Evolutionary conservation across 2,888 invertebrate genomes (phyloP), one percentile per base, ranked within the genome.

Genomic region (Phengaris arion): DNA sequence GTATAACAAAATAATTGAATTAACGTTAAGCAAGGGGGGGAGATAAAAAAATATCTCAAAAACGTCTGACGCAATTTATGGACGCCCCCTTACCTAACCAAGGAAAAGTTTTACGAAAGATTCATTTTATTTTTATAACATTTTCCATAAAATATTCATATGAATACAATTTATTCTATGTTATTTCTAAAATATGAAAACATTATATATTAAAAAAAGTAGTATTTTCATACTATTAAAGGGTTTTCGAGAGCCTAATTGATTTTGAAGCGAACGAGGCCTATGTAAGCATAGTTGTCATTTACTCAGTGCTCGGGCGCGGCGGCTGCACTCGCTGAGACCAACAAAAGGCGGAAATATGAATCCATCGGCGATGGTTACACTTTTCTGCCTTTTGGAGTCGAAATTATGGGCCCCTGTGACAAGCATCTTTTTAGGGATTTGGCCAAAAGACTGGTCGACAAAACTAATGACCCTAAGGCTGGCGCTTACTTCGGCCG

Each of bases 111-210:
- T 35, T 35, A 35, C 35, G 35, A 35, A 35, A 3, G 35, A 35
- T 35, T 35, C 35, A 35, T 35, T 35, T 35, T 35, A 35, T 35
- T 35, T 35, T 35, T 10, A 59, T 59, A 59, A 22, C 8, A 10
- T 22, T 59, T 59, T 3, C 22, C 15, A 22, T 59, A 22, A 59
- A 59, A 59, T 59, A 59, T 22, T 59, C 59, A 59, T 10, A 59
- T 10, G 59, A 7, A 48, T 6, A 46, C 46, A 46, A 59, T 59
- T 59, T 22, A 8, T 22, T 59, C 59, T 9, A 15, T 59, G 15
- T 59, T 59, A 59, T 59, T 59, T 59, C 15, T 59, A 8, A 59
- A 15, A 59, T 59, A 59, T 59, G 9, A 59, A 59, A 59, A 59
- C 59, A 59, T 59, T 22, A 59, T 22, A 46, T 46, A 46, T 46